A percentile compares a stretch with the other conserved stretches of the same genome.
Conservation (phyloP, 2,888 invertebrate genomes). For the Morpho helenor region DNA sequence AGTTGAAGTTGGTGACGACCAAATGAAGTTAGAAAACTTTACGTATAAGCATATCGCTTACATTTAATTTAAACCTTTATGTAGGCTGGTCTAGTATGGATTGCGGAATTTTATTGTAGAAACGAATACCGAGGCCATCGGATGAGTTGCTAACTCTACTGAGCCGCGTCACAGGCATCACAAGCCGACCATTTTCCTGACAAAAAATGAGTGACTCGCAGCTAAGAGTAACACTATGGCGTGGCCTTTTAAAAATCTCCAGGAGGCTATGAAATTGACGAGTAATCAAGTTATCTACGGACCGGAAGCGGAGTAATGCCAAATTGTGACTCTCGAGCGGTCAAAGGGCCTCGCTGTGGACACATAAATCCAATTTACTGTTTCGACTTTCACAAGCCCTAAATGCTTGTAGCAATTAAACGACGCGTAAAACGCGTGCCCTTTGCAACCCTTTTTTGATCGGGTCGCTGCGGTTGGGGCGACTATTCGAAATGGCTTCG, state of each 20-base stretch:
- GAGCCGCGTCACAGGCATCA: too few species aligned
- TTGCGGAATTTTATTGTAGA: too few species aligned
- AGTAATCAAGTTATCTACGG: slow-evolving; percentile 65
- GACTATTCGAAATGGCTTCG: slow-evolving; percentile 24
- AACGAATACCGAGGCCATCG: too few species aligned
- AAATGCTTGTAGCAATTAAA: slow-evolving; percentile 71
- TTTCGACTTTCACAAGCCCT: slow-evolving; percentile 63
- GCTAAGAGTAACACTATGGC: too few species aligned
- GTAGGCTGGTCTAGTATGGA: too few species aligned
- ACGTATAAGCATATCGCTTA: too few species aligned
- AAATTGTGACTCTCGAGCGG: slow-evolving; percentile 62
- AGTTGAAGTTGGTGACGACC: too few species aligned
- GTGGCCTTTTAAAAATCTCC: slow-evolving; percentile 26
- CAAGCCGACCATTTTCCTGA: too few species aligned
- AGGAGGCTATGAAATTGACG: slow-evolving; percentile 48
- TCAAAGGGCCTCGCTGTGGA: slow-evolving; percentile 60
- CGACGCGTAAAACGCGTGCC: slow-evolving; percentile 67
- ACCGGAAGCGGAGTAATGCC: slow-evolving; percentile 54
- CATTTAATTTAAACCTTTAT: too few species aligned
- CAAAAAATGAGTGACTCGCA: too few species aligned
- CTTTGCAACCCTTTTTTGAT: slow-evolving; percentile 46
- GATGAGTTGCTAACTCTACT: too few species aligned
- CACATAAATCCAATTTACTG: slow-evolving; percentile 71
- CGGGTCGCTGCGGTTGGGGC: slow-evolving; percentile 24
- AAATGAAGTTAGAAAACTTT: too few species aligned